Evolutionary conservation across 2,797 vertebrate genomes (phyloP).

Genomic region (Podarcis siculus): DNA sequence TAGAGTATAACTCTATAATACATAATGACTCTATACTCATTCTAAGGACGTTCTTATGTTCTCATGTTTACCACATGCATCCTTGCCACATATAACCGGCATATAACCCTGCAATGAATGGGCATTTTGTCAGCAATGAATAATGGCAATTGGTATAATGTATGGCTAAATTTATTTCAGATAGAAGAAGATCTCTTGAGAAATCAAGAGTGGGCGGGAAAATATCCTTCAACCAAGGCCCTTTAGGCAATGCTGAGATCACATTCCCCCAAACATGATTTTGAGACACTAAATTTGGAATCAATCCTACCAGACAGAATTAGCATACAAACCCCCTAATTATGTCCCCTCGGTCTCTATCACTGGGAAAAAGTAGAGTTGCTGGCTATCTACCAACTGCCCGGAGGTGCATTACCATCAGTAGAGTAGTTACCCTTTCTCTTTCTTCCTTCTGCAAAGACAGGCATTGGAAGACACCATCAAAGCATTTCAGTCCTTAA

Average conservation of each 20-base stretch:
- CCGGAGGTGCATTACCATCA: neutral
- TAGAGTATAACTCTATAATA: neutral
- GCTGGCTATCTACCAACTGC: neutral
- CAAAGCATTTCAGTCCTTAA: neutral
- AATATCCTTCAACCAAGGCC: neutral
- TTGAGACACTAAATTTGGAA: neutral
- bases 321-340: neutral
- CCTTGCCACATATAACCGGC: neutral
- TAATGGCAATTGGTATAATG: neutral
- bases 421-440: neutral
- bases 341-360: neutral
- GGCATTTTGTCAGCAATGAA: neutral
- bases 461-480: neutral
- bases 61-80: neutral
- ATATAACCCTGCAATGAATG: neutral
- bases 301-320: neutral
- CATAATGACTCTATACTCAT: too few relatives aligned
- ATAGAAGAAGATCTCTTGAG: neutral
- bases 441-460: neutral
- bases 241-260: slow-evolving; percentile 6
- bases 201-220: neutral
- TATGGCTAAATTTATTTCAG: neutral
- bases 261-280: neutral
- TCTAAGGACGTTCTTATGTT: neutral
- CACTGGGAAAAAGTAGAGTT: neutral